A percentile compares a stretch with the other conserved stretches of the same genome.
Conservation (phyloP, 2,888 invertebrate genomes). For the Drosophila neutralis region DNA sequence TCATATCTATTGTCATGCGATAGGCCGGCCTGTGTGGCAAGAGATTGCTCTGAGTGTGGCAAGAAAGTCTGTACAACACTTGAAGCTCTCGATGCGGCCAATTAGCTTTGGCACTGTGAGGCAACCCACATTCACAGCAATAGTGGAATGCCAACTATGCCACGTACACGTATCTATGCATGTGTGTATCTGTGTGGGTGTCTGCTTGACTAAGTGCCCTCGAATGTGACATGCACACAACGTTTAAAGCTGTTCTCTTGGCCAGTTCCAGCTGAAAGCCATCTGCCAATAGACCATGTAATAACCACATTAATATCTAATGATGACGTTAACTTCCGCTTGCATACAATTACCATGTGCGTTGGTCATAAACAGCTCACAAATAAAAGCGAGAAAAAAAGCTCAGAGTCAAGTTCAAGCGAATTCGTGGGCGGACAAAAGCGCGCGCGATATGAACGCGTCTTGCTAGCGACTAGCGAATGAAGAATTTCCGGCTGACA, state of each 20-base stretch:
- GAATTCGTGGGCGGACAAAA: slow-evolving; percentile 49
- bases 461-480: slow-evolving; percentile 35
- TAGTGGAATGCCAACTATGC: slow-evolving; percentile 37
- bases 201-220: slow-evolving; percentile 27
- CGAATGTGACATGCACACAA: slow-evolving; percentile 14
- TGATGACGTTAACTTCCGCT: slow-evolving; percentile 71
- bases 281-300: slow-evolving; percentile 46
- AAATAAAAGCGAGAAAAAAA: slow-evolving; percentile 15
- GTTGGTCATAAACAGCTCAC: slow-evolving; percentile 53
- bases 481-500: slow-evolving; percentile 41
- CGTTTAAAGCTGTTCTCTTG: slow-evolving; percentile 13
- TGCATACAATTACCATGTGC: slow-evolving; percentile 22
- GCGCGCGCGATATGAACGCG: slow-evolving; percentile 37
- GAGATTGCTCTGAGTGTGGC: slow-evolving; percentile 30
- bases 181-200: slow-evolving; percentile 25
- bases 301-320: slow-evolving; percentile 48
- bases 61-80: slow-evolving; percentile 27
- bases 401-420: slow-evolving; percentile 68
- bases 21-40: slow-evolving; percentile 38
- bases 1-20: slow-evolving; percentile 44
- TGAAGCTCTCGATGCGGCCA: slow-evolving; percentile 44
- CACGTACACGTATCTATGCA: slow-evolving; percentile 1
- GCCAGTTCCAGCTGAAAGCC: slow-evolving; percentile 9
- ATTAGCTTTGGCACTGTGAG: slow-evolving; percentile 47
- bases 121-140: slow-evolving; percentile 39